Percentiles rank a stretch among this genome's conserved stretches.
Evolutionary conservation across 2,888 invertebrate species (phyloP).

Genomic region (Zygothrica quintamaculata): DNA sequence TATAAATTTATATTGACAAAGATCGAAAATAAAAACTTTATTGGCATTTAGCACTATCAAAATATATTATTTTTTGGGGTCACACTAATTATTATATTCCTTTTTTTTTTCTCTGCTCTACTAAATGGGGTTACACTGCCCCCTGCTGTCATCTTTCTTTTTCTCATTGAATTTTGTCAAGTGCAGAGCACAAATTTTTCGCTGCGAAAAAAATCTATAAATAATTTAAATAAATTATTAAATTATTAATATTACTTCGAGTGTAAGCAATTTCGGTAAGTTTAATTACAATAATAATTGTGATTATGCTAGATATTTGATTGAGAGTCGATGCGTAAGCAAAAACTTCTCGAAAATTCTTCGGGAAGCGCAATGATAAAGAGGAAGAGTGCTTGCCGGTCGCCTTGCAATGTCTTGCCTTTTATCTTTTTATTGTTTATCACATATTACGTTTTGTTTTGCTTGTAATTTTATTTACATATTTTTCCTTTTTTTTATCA

Average conservation of each 20-base stretch:
- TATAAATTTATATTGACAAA: not conserved
- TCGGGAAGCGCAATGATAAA: conserved; percentile 14
- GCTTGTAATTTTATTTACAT: conserved; percentile 34
- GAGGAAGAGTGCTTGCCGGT: conserved; percentile 7
- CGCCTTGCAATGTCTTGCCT: conserved; percentile 3
- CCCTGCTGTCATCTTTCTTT: conserved; percentile 14
- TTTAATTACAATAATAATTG: not conserved
- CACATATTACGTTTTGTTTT: conserved; percentile 13
- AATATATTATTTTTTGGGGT: conserved; percentile 9
- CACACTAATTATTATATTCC: conserved; percentile 26
- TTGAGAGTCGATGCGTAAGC: not conserved
- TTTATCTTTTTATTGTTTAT: conserved; percentile 22
- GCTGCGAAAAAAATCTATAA: not conserved
- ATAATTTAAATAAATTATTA: conserved; percentile 16
- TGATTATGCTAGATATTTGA: not conserved
- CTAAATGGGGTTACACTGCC: conserved; percentile 39
- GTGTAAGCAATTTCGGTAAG: not conserved
- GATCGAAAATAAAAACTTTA: not conserved
- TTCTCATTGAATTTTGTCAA: not conserved
- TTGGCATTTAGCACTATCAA: not conserved
- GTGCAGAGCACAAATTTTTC: not conserved
- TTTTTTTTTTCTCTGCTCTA: not conserved
- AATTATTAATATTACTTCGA: too few relatives aligned
- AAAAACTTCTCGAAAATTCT: conserved; percentile 26
- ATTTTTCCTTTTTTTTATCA: conserved; percentile 39